Conservation (phyloP, 2,888 invertebrate species). For the Cosmopolites sordidus region DNA sequence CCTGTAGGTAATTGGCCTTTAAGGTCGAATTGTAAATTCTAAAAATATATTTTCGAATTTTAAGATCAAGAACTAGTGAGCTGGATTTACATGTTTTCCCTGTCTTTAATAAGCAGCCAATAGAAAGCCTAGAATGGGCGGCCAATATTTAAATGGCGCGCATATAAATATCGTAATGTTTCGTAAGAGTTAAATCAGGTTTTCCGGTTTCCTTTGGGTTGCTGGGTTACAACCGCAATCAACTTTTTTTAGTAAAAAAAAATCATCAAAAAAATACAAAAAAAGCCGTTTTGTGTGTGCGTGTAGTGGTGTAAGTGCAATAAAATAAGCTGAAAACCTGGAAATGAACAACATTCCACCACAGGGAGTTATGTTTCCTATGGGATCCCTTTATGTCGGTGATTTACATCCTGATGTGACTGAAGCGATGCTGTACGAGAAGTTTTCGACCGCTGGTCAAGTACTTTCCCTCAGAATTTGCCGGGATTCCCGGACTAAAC, state of each 20-base stretch:
- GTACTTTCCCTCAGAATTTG: conserved; percentile 98
- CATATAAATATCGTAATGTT: too few relatives aligned
- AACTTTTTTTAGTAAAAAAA: conserved; percentile 15
- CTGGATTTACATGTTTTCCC: too few relatives aligned
- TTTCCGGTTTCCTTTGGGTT: conserved; percentile 14
- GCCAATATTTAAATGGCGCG: too few relatives aligned
- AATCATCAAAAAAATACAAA: conserved; percentile 19
- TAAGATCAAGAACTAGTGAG: too few relatives aligned
- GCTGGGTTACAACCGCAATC: conserved; percentile 17
- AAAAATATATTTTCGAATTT: too few relatives aligned
- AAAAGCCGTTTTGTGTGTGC: conserved; percentile 19
- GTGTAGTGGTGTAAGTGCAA: conserved; percentile 16
- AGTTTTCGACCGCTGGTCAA: conserved; percentile 97
- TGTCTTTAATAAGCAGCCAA: too few relatives aligned
- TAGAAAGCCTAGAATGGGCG: too few relatives aligned
- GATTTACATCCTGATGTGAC: conserved; percentile 98
- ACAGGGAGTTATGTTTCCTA: conserved; percentile 65
- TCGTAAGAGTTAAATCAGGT: conserved; percentile 9
- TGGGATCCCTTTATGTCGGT: conserved; percentile 98
- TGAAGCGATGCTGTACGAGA: conserved; percentile 98
- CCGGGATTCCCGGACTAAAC: conserved; percentile 93
- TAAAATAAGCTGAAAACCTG: not conserved
- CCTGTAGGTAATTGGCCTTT: too few relatives aligned
- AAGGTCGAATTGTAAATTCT: too few relatives aligned
- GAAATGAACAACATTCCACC: conserved; percentile 32